These are phyloP conservation scores for Aphelenchoides besseyi DNA, from an alignment of 1,140 invertebrate species.

Conservation along the genomic window DNA sequence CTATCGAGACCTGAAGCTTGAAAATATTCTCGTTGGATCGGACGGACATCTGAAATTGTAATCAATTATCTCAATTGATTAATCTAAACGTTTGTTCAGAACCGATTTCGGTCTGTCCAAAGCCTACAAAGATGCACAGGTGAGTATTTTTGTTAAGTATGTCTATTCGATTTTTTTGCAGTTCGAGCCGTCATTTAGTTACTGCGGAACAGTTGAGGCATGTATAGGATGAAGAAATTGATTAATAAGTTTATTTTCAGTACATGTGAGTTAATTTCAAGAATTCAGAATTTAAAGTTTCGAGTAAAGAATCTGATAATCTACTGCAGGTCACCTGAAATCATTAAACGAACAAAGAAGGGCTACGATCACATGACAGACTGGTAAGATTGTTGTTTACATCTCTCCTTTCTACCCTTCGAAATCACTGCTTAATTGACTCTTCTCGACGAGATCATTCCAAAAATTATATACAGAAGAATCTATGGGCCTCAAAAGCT, in stretches of 20 bases:
- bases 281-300: too few relatives aligned
- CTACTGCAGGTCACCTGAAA: conserved; percentile 84
- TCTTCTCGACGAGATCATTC: too few relatives aligned
- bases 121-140: conserved; percentile 68
- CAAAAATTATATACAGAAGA: too few relatives aligned
- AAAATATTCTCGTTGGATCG: conserved; percentile 81
- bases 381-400: too few relatives aligned
- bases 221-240: conserved; percentile 52
- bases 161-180: conserved; percentile 37
- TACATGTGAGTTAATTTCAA: too few relatives aligned
- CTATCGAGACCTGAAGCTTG: conserved; percentile 89
- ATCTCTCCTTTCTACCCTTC: too few relatives aligned
- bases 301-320: neutral
- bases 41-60: conserved; percentile 80
- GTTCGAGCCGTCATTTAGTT: conserved; percentile 82
- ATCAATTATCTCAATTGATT: neutral
- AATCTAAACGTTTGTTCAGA: neutral
- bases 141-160: conserved; percentile 17
- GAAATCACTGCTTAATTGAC: too few relatives aligned
- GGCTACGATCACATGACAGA: too few relatives aligned
- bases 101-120: conserved; percentile 89
- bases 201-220: conserved; percentile 90
- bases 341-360: conserved; percentile 75
- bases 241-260: too few relatives aligned
- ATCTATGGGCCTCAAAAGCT: too few relatives aligned